Base-by-base conservation (phyloP, 2,113 vertebrate species). In the Clarias magur region DNA sequence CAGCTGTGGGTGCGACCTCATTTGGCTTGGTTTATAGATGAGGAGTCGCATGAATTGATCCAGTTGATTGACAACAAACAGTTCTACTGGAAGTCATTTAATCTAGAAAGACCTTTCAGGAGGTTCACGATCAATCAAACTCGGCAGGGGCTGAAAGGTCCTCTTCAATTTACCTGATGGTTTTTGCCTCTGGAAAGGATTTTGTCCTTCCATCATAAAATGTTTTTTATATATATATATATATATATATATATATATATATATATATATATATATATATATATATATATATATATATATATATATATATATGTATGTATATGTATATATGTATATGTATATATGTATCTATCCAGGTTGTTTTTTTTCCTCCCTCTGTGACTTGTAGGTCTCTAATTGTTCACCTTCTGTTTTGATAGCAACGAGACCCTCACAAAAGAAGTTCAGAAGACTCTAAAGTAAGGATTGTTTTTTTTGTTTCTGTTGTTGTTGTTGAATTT, bases 391-490 rank as follows among this genome's bases (percentile, higher is more conserved):
- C 3, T 60, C 68, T 83, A 60, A 79, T 82, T 42, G 16, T 73
- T 25, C 90, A 48, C 42, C 38, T 88, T 86, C 25, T 92, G 13
- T 91, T 57, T 86, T 89, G 16, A 91, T 93, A 96, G 95, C 93
- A 95, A 88, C 91, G 94, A 30, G 95, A 96, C 93, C 95, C 95
- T 92, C 91, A 95, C 88, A 95, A 94, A 90, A 91, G 94, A 92
- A 94, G 91, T 89, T 91, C 94, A 83, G 95, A 95, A 83, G 95
- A 95, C 89, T 93, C 94, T 81, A 95, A 96, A 93, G 95, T 96
- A 95, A 94, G 93, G 21, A 68, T 25, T 25, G 67, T 17, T 38
- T 38, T 3, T 13, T 0, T 27, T 0, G 34, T 70, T 73, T 48
- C 56, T 67, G 4, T 59, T 27, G 1, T 56, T 27, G 5, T 8